Evolutionary conservation across 2,888 invertebrate species (phyloP), one percentile per base, ranked within the genome.

Genomic region (Aporophyla lueneburgensis): DNA sequence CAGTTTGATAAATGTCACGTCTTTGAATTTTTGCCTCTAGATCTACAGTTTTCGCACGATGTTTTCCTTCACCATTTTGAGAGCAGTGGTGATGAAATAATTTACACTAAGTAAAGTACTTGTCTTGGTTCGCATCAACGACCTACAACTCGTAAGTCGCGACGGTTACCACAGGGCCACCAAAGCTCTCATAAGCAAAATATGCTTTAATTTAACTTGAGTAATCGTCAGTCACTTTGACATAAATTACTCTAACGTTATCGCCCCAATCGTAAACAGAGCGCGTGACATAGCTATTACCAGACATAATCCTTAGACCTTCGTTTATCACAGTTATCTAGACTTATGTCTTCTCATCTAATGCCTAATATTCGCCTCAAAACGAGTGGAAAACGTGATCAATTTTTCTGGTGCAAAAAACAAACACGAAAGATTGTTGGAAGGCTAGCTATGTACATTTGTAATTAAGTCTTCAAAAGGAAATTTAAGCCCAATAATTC

Each of bases 321-420:
- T 56, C 71, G 51, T 68, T 71, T 53, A 67, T 82, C 74, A 74
- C 67, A 46, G 68, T 73, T 85, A 77, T 66, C 75, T 71, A 74
- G 76, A 74, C 53, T 51, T 58, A 62, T 56, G 53, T 65, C 27
- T 19, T 49, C n/a, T 43, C 19, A 46, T 66, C 61, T 74, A 62
- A 68, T 46, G 2, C n/a, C 71, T 78, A 67, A 68, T 56, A 76
- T 68, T 76, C 49, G 49, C 27, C 43, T 70, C 49, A 46, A 56
- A 76, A 21, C 27, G 3, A n/a, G 2, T 73, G 54, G 59, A 33
- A 54, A 16, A 54, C 16, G 21, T 10, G 21, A 72, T 58, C n/a
- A 5, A 24, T 53, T 49, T 33, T 40, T 27, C 24, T n/a, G 2
- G 5, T 3, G 7, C 40, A 54, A 40, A 49, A 79, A 62, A 49